Conservation (phyloP, 2,797 vertebrate genomes). For the Macroramphosus scolopax region DNA sequence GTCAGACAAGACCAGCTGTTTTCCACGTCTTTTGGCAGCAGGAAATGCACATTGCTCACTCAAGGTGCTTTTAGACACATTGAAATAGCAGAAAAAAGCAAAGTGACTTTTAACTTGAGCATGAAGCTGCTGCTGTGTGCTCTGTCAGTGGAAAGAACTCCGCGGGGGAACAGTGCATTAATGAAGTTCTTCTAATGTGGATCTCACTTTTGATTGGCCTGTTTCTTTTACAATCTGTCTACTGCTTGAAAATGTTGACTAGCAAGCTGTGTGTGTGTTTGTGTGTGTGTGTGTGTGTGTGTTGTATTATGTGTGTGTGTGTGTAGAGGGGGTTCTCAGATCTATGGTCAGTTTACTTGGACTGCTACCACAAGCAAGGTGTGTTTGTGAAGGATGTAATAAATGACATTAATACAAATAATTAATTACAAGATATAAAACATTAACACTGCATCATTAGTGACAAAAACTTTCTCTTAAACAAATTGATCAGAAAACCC, state of each 20-base stretch:
- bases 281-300: conserved; percentile 2
- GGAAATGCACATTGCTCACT: conserved; percentile 78
- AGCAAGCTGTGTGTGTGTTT: conserved; percentile 37
- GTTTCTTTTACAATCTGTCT: conserved; percentile 63
- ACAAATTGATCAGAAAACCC: too few relatives aligned
- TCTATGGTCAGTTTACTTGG: too few relatives aligned
- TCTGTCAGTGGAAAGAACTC: conserved; percentile 72
- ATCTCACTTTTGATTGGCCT: conserved; percentile 60
- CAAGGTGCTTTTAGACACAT: conserved; percentile 78
- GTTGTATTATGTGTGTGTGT: too few relatives aligned
- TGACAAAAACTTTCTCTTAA: too few relatives aligned
- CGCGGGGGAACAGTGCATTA: conserved; percentile 67
- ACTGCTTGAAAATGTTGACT: conserved; percentile 50
- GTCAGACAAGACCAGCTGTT: conserved; percentile 80
- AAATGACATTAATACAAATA: too few relatives aligned
- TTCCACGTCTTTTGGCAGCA: conserved; percentile 78
- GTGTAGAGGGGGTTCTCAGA: too few relatives aligned
- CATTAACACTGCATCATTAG: too few relatives aligned
- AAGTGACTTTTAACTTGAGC: conserved; percentile 75
- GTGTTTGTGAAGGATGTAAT: too few relatives aligned
- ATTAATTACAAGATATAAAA: too few relatives aligned
- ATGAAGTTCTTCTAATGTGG: conserved; percentile 74
- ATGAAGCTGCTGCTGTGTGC: conserved; percentile 71
- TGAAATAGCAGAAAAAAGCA: conserved; percentile 66
- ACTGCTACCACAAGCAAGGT: too few relatives aligned